Evolutionary conservation across 2,888 invertebrate species (phyloP), one percentile per base, ranked within the genome.

Genomic region (Agonopterix heracliana): DNA sequence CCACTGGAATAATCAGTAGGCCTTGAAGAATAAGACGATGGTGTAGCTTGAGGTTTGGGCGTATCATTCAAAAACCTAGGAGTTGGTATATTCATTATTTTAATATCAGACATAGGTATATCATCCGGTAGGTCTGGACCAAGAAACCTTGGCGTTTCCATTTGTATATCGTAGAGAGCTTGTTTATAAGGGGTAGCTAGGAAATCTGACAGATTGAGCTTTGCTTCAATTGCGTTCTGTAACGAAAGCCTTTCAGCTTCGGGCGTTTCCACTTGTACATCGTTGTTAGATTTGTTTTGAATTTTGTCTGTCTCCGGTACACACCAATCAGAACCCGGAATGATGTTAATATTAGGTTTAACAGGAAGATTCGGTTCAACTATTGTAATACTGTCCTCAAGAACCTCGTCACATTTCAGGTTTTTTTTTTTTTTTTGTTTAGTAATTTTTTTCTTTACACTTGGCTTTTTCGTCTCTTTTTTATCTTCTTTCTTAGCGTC

Each of bases 1-100:
- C 91, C 86, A 49, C 91, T 91, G 8, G 91, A 91, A 69, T 91
- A 91, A 59, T 91, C 91, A 1, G 91, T 91, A 41, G 83, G 85
- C 5, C 88, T 74, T 26, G 86, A 86, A 9, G 81, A 78, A 62
- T 83, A 88, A 2, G 86, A 80, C 0, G 81, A 81, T 10, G 88
- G 88, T 1, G 89, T 89, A 34, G 79, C 71, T 50, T 74, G 68
- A 0, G 60, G 51, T 8, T 63, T 66, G 62, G 78, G 81, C n/a
- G 84, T 77, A 38, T 75, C 76, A 56, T 89, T 84, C 11, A 91
- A 85, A 66, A 91, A 85, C 52, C 81, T 79, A 7, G 91, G 91
- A 1, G 92, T 91, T 3, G 90, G 88, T 54, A 91, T 82, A 54
- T 84, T 90, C 64, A 84, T 86, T 52, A 88, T 82, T 71, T 91